A percentile compares a stretch with the other conserved stretches of the same genome.
Evolutionary conservation across 1,140 invertebrate genomes (phyloP).

Genomic region (Drosophila nigromelanica): DNA sequence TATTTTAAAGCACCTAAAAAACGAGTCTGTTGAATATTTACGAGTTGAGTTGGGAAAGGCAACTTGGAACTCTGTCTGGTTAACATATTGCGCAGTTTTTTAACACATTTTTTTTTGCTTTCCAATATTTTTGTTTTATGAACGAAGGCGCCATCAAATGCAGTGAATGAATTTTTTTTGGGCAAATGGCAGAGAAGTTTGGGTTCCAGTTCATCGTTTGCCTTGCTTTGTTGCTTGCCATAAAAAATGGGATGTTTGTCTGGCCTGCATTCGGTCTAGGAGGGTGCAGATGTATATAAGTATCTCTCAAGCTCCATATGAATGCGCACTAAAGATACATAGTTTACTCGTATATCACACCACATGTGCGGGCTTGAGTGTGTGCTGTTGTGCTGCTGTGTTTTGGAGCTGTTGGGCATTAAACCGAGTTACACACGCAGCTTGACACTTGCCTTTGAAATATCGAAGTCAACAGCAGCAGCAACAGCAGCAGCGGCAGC

Average conservation of each 20-base stretch:
- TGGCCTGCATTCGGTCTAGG: conserved; percentile 23
- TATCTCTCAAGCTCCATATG: conserved; percentile 24
- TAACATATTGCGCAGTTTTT: conserved; percentile 70
- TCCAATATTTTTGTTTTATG: conserved; percentile 68
- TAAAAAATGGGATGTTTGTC: conserved; percentile 70
- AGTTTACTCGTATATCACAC: conserved; percentile 25
- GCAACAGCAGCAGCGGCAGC: conserved; percentile 40
- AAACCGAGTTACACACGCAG: conserved; percentile 62
- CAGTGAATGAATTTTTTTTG: conserved; percentile 41
- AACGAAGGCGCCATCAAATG: conserved; percentile 70
- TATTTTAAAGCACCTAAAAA: conserved; percentile 17
- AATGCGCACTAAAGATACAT: conserved; percentile 44
- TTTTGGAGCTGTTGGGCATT: conserved; percentile 37
- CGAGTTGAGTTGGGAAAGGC: conserved; percentile 7
- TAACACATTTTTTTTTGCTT: not conserved
- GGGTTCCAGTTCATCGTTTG: conserved; percentile 2
- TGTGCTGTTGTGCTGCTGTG: conserved; percentile 16
- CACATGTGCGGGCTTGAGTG: conserved; percentile 19
- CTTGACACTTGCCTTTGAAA: conserved; percentile 65
- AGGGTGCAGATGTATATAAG: conserved; percentile 25
- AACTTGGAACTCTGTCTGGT: conserved; percentile 26
- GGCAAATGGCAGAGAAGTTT: conserved; percentile 20
- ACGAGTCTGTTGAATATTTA: conserved; percentile 53
- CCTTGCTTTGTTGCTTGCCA: conserved; percentile 31
- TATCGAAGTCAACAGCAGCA: conserved; percentile 64